phyloP scores from a whole-genome alignment of 64 coral and sea anemone genomes.

The Trachythela sp. region DNA sequence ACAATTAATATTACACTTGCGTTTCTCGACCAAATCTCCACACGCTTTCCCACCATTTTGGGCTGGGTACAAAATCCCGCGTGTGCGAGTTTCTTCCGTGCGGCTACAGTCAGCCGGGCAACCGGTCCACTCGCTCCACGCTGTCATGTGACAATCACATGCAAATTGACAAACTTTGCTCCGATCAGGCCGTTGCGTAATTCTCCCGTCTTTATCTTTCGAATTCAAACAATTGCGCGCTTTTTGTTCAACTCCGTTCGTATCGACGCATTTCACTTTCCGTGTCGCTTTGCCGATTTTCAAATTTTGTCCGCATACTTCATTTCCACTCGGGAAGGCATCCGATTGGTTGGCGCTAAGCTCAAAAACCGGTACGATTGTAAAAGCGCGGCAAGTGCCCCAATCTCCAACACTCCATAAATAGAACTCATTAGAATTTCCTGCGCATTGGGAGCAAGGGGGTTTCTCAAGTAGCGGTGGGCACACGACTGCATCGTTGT shows the following conservation, averaged over 20 bases:
- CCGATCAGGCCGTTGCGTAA: not conserved
- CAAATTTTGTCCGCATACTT: not conserved
- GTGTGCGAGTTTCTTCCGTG: not conserved
- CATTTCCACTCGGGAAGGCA: not conserved
- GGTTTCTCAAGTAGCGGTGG: not conserved
- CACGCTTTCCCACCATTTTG: not conserved
- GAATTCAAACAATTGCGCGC: not conserved
- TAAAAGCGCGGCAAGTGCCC: not conserved
- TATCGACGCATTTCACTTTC: not conserved
- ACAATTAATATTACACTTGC: not conserved
- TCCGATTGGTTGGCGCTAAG: not conserved
- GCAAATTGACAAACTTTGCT: not conserved
- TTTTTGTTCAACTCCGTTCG: not conserved
- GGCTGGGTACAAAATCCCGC: not conserved
- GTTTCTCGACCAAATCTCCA: constrained; percentile 21
- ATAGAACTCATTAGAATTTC: not conserved
- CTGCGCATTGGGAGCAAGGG: not conserved
- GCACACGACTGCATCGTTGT: not conserved
- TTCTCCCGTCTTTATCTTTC: not conserved
- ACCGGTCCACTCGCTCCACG: not conserved
- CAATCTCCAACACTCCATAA: not conserved
- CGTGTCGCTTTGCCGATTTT: constrained; percentile 6
- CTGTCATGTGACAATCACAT: constrained; percentile 9
- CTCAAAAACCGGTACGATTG: not conserved
- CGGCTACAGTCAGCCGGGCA: not conserved